Evolutionary conservation across 2,888 invertebrate species (phyloP), one percentile per base, ranked within the genome.

Genomic region (Tineola bisselliella): DNA sequence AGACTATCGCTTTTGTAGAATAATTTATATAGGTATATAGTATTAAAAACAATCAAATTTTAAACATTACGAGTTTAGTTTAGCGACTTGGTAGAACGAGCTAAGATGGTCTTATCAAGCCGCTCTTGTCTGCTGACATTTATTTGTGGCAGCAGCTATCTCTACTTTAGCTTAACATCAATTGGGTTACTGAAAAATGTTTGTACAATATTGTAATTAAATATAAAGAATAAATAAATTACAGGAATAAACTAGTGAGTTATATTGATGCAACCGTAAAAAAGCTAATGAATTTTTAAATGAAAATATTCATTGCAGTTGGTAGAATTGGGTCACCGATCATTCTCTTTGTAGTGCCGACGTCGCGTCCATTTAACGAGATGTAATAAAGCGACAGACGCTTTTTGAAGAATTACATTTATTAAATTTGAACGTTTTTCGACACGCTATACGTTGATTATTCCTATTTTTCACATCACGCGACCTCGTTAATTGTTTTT

Each of bases 401-500:
- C 60, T 60, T 48, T 72, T 70, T 69, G 68, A 72, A 75, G 77
- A 74, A 78, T 77, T 75, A 77, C 75, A 74, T 78, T 77, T 73
- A 78, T 75, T 72, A 72, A 72, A 76, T 75, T 77, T 71, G 65
- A 71, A 69, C 69, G 71, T 73, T 73, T 72, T 73, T 57, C 56
- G 72, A 71, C 72, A 69, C 69, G 71, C 69, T 68, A 69, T 71
- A 69, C 73, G 76, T 76, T 76, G 77, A 82, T 81, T 81, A 79
- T 80, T 79, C 75, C 76, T 79, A 78, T 82, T 82, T 82, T 82
- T 76, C 78, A 73, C 76, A 74, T 76, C 74, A 72, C 65, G 67
- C 70, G 72, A 65, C 70, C 72, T 64, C 72, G 78, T 76, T 82
- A 83, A 84, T 83, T 83, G 84, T 83, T 84, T 84, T 78, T 76